Base-by-base conservation (phyloP, 2,797 vertebrate species). In the Tiaroga cobitis region DNA sequence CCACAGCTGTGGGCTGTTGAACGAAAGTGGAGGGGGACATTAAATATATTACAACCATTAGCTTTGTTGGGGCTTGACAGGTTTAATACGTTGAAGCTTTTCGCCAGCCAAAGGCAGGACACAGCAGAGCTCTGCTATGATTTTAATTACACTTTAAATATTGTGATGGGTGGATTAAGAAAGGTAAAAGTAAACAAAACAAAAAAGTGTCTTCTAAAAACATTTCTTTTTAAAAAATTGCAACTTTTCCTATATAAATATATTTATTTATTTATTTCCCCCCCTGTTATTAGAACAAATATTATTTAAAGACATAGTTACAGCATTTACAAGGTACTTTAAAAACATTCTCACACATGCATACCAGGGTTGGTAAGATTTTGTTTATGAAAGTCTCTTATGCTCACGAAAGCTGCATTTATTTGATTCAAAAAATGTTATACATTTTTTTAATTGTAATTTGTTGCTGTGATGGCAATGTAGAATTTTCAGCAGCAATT, bases 1-100 rank as follows among this genome's bases (percentile, higher is more conserved):
- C 96, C 95, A 97, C 97, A 98, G 97, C 97, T 99, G 97, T 96
- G 96, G 93, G 94, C 96, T 97, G 96, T 97, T 96, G 97, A 96
- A 95, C 95, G 95, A 96, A 95, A 95, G 95, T 94, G 94, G 95
- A 93, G 90, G 92, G 91, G 65, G 85, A 77, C 63, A 37, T 94
- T 94, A 96, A 96, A 97, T 97, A 96, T 96, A 97, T 97, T 96
- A 94, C 95, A 92, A 93, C 95, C 95, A 95, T 97, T 97, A 96
- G 92, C 90, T 94, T 96, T 96, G 97, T 95, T 93, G 94, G 79
- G 94, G 94, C 95, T 94, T 96, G 96, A 97, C 96, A 92, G 95
- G 96, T 97, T 97, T 95, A 96, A 97, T 96, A 96, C 96, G 94
- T 95, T 94, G 96, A 91, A 90, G 94, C 94, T 90, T 94, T 96